Conservation (phyloP, 1,140 invertebrate genomes). For the Sycophaga agraensis region DNA sequence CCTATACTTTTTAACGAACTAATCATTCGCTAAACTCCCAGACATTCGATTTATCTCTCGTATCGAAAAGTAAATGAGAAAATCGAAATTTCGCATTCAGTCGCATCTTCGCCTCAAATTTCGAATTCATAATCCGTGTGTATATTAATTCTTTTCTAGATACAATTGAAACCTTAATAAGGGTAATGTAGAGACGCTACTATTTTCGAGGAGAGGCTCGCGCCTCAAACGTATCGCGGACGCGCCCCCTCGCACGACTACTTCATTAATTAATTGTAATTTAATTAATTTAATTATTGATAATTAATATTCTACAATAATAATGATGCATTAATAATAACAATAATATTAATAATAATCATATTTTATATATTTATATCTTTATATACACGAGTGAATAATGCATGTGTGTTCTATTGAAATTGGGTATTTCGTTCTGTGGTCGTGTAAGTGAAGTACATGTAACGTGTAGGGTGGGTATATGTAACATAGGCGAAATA, state of each 20-base stretch:
- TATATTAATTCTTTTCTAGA: slow-evolving; percentile 5
- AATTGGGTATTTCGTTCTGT: background rate
- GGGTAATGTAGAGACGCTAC: slow-evolving; percentile 13
- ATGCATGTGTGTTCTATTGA: slow-evolving; percentile 2
- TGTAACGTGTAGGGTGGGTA: too few relatives aligned
- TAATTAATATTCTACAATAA: slow-evolving; percentile 20
- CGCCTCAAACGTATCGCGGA: background rate
- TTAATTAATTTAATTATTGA: slow-evolving; percentile 15
- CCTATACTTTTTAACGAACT: slow-evolving; percentile 28
- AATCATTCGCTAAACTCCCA: background rate
- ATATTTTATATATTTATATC: slow-evolving; percentile 29
- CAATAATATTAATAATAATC: slow-evolving; percentile 25
- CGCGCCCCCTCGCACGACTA: background rate
- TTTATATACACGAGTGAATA: slow-evolving; percentile 18
- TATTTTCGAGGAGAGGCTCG: background rate
- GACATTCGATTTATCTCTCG: background rate
- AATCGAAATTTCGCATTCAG: slow-evolving; percentile 4
- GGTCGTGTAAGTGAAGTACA: slow-evolving; percentile 26
- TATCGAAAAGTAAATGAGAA: background rate
- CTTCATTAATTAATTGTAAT: slow-evolving; percentile 13
- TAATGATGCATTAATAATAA: slow-evolving; percentile 22
- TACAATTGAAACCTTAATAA: slow-evolving; percentile 6
- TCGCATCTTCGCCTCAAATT: background rate
- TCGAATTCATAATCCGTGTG: slow-evolving; percentile 1
- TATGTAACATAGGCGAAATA: background rate